Evolutionary conservation across 2,888 invertebrate genomes (phyloP), one percentile per base, ranked within the genome.

Genomic region (Tupiocoris notatus): DNA sequence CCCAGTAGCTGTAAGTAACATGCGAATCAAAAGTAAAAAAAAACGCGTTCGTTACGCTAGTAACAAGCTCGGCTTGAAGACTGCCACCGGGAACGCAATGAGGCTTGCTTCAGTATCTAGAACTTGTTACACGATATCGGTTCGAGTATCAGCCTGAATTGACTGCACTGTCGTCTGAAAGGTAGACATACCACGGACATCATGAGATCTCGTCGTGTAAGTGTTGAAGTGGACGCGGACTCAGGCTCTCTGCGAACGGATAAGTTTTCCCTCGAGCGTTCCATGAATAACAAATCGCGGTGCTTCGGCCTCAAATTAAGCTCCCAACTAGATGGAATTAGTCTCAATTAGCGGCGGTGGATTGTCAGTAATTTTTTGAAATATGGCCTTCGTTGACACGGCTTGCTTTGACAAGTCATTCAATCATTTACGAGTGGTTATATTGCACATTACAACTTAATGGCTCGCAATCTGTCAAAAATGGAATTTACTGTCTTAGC

Each of bases 381-480:
- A 17, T 65, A 39, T 20, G 65, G 65, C 18, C 39, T 39, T 12
- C 18, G 20, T 65, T 17, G 25, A 65, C 65, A n/a, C 25, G 65
- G 25, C n/a, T 25, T n/a, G 25, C 20, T 65, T 39, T 65, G 65
- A 39, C n/a, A n/a, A 65, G 65, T 65, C 65, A 65, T 65, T 65
- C 39, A 39, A 20, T 39, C 65, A n/a, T 39, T 65, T 65, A 65
- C 9, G 39, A 24, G 25, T 24, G 65, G 65, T 65, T 65, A 39
- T 39, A 39, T 39, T 18, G 39, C 65, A 65, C 20, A 65, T 65
- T 65, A 65, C 65, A 39, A 65, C 65, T 65, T 65, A 65, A 65
- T 39, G 39, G 54, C 39, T 39, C 20, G 39, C 65, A 16, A 16
- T 24, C n/a, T 22, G 23, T 64, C 24, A 6, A 65, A 65, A 39